Percentiles rank a stretch among this genome's conserved stretches.
Evolutionary conservation across 2,888 invertebrate species (phyloP).

Genomic region (Cotesia congregata): DNA sequence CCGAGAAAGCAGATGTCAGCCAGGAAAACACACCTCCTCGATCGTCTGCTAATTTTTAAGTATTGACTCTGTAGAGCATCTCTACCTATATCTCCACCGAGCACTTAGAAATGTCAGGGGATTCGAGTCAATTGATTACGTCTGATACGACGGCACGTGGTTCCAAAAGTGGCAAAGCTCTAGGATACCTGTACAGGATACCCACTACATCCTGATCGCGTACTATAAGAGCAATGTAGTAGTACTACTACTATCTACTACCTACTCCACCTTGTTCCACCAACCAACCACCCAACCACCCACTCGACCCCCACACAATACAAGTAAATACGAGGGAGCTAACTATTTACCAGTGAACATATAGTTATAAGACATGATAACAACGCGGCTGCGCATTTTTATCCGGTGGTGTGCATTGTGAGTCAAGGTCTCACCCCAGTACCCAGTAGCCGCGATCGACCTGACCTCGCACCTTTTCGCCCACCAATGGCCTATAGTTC

Average conservation of each 20-base stretch:
- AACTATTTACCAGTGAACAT: too few species aligned
- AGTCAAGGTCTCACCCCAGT: conserved; percentile 40
- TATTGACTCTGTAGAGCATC: too few species aligned
- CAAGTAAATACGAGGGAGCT: not conserved
- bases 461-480: conserved; percentile 57
- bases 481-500: conserved; percentile 2
- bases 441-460: conserved; percentile 55
- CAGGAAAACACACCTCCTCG: too few species aligned
- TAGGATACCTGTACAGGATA: not conserved
- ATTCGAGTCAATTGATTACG: conserved; percentile 19
- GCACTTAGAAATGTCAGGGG: conserved; percentile 13
- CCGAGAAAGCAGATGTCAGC: too few species aligned
- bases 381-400: conserved; percentile 34
- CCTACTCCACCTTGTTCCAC: not conserved
- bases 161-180: conserved; percentile 34
- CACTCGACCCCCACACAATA: not conserved
- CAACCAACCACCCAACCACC: not conserved
- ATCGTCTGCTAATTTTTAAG: too few species aligned
- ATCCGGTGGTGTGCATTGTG: conserved; percentile 32
- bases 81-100: not conserved
- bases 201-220: conserved; percentile 30
- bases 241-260: not conserved
- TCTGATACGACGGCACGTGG: conserved; percentile 49
- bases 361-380: not conserved
- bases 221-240: not conserved